Evolutionary conservation across 2,888 invertebrate species (phyloP), one percentile per base, ranked within the genome.

Genomic region (Drosophila aldrichi): DNA sequence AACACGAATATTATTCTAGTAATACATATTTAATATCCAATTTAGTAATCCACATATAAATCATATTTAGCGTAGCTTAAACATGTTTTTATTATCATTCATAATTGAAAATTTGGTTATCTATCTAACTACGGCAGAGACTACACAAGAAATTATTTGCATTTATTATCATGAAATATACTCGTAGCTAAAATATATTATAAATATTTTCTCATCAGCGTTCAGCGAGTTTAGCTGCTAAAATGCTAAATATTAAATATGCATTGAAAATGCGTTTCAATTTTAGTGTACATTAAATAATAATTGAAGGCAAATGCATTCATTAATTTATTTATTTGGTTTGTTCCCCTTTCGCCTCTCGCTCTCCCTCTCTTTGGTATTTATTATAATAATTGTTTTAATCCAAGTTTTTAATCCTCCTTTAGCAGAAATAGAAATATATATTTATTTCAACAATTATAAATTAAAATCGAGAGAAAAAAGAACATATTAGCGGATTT

Each of bases 401-500:
- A 79, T 65, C 64, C 61, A 58, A 69, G 65, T 60, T 48, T 73
- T 71, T 70, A 63, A 81, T 70, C 61, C 62, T 77, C 52, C 66
- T 60, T 63, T 75, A 66, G 75, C 69, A 63, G 60, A 66, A 32
- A 52, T 61, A 41, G 46, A 56, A 66, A 64, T 52, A 68, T 36
- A 12, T 18, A 41, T n/a, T 55, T 20, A 16, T 41, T 56, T 12
- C 0, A 34, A 36, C 32, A 20, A 38, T 34, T 12, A 4, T 41
- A 40, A 43, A 9, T 16, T 18, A 10, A 43, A 43, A 54, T 56
- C 60, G 25, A 22, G 10, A 6, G 7, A 43, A 7, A 32, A 46
- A 46, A n/a, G n/a, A n/a, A n/a, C n/a, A 63, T 60, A 70, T 71
- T 83, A 76, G 73, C 71, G 63, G 63, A 72, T 69, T 80, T 69